Evolutionary conservation across 2,113 vertebrate species (phyloP).

Genomic region (Chlorocebus sabaeus): DNA sequence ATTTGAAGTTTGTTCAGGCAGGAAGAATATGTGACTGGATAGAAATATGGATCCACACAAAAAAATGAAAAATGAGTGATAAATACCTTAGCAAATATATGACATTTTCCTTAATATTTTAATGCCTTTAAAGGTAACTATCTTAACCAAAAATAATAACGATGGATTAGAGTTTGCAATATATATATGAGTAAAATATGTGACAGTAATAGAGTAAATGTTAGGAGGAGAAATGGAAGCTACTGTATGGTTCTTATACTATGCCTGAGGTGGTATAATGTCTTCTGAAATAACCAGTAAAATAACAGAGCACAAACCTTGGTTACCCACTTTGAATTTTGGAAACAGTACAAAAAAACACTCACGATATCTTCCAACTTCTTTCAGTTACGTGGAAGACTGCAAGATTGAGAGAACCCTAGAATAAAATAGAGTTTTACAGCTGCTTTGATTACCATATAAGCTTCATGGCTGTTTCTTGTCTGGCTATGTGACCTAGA

Average conservation of each 20-base stretch:
- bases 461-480: neutral
- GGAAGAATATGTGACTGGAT: neutral
- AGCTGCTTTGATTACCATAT: neutral
- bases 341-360: neutral
- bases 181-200: neutral
- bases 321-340: neutral
- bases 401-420: neutral
- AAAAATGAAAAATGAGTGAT: neutral
- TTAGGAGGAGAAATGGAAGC: neutral
- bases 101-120: neutral
- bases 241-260: neutral
- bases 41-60: neutral
- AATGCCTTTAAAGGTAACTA: neutral
- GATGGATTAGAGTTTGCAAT: neutral
- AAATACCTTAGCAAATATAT: neutral
- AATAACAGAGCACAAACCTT: neutral
- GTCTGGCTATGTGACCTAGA: neutral
- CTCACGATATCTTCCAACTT: neutral
- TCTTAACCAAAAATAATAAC: neutral
- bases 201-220: neutral
- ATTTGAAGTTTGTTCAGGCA: neutral
- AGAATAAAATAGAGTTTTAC: neutral
- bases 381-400: neutral
- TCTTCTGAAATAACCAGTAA: neutral
- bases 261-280: neutral